Conservation (phyloP, 2,113 vertebrate species). For the Salvelinus namaycush region DNA sequence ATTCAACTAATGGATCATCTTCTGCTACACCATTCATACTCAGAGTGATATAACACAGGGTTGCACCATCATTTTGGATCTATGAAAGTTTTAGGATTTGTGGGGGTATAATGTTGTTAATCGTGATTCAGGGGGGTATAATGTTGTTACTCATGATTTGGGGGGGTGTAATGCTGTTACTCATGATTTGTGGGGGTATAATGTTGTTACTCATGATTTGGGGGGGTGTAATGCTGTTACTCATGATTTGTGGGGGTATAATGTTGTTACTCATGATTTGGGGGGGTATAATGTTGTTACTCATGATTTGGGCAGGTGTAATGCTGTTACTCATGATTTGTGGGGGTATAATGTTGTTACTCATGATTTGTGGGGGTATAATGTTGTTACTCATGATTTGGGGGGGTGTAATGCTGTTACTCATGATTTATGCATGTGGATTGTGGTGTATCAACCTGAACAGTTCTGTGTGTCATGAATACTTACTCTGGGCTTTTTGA, state of each 20-base stretch:
- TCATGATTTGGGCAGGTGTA: too few species aligned
- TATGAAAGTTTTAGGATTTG: conserved; percentile 50
- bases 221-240: too few species aligned
- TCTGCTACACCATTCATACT: conserved; percentile 38
- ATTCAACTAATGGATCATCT: not conserved
- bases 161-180: too few species aligned
- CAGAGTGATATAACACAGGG: conserved; percentile 36
- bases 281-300: too few species aligned
- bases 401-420: not conserved
- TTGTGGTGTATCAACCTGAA: conserved; percentile 39
- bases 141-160: conserved; percentile 57
- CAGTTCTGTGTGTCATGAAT: conserved; percentile 49
- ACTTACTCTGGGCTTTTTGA: conserved; percentile 34
- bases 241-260: too few species aligned
- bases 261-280: too few species aligned
- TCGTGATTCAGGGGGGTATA: not conserved
- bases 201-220: too few species aligned
- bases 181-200: too few species aligned
- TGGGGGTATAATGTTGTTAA: not conserved
- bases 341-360: too few species aligned
- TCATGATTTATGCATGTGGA: conserved; percentile 59
- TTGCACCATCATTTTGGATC: conserved; percentile 58
- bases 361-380: too few species aligned
- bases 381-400: too few species aligned
- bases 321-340: too few species aligned